Base-by-base conservation (phyloP, 2,888 invertebrate genomes). In the Gonocerus acuteangulatus region DNA sequence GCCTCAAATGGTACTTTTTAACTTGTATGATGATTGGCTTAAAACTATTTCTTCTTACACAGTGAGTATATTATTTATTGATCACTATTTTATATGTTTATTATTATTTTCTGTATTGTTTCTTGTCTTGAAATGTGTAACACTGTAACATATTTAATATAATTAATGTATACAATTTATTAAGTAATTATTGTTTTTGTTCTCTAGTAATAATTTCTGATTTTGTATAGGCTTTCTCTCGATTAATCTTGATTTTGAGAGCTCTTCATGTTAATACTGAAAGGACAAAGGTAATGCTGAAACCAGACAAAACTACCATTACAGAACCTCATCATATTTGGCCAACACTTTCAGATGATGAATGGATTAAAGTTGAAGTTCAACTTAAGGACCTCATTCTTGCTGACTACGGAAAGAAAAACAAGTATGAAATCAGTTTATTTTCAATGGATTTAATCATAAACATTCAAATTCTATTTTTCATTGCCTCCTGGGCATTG, bases 291-390 rank as follows among this genome's bases (percentile, higher is more conserved):
- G 95, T 99, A 9, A 88, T 99, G 52, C 78, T 99, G 60, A 99
- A 99, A 74, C 99, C 99, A 0, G 99, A 99, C 74, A 97, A 97
- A 76, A 97, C 96, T 0, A 99, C 97, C 0, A 87, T 99, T 52
- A 99, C 99, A 0, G 99, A 99, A 75, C 89, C 95, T 0, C 99
- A 99, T 79, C 99, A 99, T 75, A 99, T 99, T 75, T 99, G 99
- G 99, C 99, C 99, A 0, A 91, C 95, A 0, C 78, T 99, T 4
- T 83, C 89, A 0, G 97, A 99, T 71, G 97, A 99, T 71, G 97
- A 99, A 77, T 99, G 99, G 99, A 95, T 99, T 73, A 97, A 97
- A 76, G 95, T 96, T 47, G 99, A 99, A 76, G 93, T 97, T 23
- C 94, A 95, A 71, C 81, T 99, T 19, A 99, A 99, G 74, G 99